Percentiles rank a stretch among this genome's conserved stretches.
Conservation (phyloP, 2,797 vertebrate genomes). For the Calcarius lapponicus region DNA sequence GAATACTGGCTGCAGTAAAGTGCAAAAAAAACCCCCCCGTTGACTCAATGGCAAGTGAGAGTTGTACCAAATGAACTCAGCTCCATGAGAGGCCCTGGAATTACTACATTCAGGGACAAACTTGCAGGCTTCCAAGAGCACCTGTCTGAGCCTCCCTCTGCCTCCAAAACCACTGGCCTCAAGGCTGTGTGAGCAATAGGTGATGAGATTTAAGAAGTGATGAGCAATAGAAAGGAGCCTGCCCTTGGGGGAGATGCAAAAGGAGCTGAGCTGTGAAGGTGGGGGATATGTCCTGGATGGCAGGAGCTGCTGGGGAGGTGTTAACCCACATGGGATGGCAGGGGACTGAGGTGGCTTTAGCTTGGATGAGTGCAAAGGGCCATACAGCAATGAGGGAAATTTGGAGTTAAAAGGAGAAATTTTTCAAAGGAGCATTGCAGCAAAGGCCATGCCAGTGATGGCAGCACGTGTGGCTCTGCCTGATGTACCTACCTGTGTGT, state of each 20-base stretch:
- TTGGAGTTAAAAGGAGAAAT: background rate
- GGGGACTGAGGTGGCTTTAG: background rate
- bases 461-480: background rate
- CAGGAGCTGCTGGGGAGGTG: background rate
- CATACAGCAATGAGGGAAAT: background rate
- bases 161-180: background rate
- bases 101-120: background rate
- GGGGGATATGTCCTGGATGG: fast-evolving
- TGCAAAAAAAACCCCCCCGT: fast-evolving
- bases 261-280: background rate
- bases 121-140: fast-evolving
- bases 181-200: background rate
- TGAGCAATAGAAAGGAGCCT: background rate
- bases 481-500: background rate
- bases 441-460: fast-evolving
- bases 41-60: background rate
- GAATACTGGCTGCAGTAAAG: background rate
- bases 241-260: background rate
- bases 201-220: background rate
- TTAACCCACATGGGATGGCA: background rate
- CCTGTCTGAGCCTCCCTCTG: background rate
- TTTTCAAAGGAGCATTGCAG: background rate
- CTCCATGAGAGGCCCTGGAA: background rate
- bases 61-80: background rate
- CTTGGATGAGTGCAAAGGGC: background rate